A percentile compares a stretch with the other conserved stretches of the same genome.
phyloP scores from a whole-genome alignment of 1,140 invertebrate species.

The Gerris buenoi region DNA sequence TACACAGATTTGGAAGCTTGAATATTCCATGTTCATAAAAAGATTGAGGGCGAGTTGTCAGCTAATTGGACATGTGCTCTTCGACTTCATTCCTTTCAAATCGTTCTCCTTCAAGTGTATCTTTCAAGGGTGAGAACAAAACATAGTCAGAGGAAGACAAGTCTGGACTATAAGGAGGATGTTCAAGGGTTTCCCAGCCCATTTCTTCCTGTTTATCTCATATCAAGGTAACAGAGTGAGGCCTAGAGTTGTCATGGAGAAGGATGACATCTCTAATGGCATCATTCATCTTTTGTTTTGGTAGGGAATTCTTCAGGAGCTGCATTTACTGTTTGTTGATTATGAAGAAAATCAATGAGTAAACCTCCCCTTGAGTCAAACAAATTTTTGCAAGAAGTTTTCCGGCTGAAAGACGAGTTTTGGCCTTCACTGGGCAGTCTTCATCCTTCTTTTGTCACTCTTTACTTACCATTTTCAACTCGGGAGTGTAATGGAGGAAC shows the following conservation, averaged over 20 bases:
- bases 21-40: neutral
- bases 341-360: slow-evolving; percentile 20
- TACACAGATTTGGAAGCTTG: neutral
- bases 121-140: neutral
- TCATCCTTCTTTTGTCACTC: slow-evolving; percentile 22
- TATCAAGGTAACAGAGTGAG: slow-evolving; percentile 19
- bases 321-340: slow-evolving; percentile 14
- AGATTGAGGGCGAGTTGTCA: neutral
- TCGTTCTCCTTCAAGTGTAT: neutral
- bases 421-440: slow-evolving; percentile 18
- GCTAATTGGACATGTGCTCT: neutral
- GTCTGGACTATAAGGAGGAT: neutral
- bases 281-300: slow-evolving; percentile 9
- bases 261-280: slow-evolving; percentile 18
- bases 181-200: neutral
- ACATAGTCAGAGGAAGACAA: neutral
- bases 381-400: slow-evolving; percentile 26
- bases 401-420: slow-evolving; percentile 15
- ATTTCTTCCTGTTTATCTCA: neutral
- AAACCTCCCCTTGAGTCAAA: slow-evolving; percentile 22
- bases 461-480: slow-evolving; percentile 27
- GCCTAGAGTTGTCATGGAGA: slow-evolving; percentile 29
- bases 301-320: slow-evolving; percentile 1
- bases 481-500: slow-evolving; percentile 28
- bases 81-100: neutral